Evolutionary conservation across 2,888 invertebrate species (phyloP).

Genomic region (Gisinianus flammeolus): DNA sequence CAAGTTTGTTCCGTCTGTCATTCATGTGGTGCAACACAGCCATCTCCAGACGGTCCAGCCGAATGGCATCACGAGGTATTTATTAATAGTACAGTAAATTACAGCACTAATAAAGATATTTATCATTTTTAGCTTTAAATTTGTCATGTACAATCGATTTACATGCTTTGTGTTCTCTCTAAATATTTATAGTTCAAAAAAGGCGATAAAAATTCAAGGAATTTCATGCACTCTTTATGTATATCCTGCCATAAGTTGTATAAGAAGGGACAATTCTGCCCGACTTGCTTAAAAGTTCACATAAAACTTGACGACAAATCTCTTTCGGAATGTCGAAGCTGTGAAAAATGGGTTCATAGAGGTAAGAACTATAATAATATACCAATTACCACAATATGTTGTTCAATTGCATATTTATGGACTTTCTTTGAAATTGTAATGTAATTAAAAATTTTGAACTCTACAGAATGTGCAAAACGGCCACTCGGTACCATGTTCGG

Average conservation of each 20-base stretch:
- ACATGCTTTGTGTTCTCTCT: too few species aligned
- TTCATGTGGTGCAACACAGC: slow-evolving; percentile 65
- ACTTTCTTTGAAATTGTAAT: too few species aligned
- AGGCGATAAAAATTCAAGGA: slow-evolving; percentile 64
- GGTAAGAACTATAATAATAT: slow-evolving; percentile 60
- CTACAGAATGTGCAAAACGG: slow-evolving; percentile 54
- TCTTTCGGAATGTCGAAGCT: slow-evolving; percentile 65
- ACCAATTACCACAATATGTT: too few species aligned
- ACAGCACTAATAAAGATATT: too few species aligned
- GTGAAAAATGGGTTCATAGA: slow-evolving; percentile 66
- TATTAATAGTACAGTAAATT: neutral
- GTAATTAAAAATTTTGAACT: slow-evolving; percentile 7
- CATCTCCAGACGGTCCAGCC: slow-evolving; percentile 61
- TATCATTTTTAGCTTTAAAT: too few species aligned
- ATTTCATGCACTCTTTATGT: slow-evolving; percentile 68
- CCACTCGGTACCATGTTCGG: slow-evolving; percentile 55
- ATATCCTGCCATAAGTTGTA: slow-evolving; percentile 72
- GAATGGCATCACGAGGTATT: slow-evolving; percentile 66
- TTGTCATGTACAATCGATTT: too few species aligned
- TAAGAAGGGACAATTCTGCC: slow-evolving; percentile 76
- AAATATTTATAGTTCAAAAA: slow-evolving; percentile 62
- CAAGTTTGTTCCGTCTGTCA: slow-evolving; percentile 74
- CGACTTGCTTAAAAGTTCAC: slow-evolving; percentile 72
- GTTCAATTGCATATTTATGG: neutral
- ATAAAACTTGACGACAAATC: slow-evolving; percentile 64